phyloP scores from a whole-genome alignment of 2,113 vertebrate species.

The Plestiodon gilberti region DNA sequence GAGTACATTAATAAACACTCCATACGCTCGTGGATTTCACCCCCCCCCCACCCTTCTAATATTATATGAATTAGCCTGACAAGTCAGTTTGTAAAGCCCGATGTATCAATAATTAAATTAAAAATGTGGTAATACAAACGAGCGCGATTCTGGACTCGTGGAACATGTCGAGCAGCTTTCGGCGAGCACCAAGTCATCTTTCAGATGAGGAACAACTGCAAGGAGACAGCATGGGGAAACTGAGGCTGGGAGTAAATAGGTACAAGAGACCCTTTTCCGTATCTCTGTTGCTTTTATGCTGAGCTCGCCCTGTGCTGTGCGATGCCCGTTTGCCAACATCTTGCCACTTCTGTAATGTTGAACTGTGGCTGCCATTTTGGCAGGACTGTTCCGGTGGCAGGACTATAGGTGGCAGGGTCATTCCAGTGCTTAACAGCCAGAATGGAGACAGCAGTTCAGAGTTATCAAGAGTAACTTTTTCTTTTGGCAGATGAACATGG shows the following conservation, averaged over 20 bases:
- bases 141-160: slow-evolving; percentile 55
- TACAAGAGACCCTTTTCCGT: slow-evolving; percentile 31
- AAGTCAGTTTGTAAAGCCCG: slow-evolving; percentile 70
- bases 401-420: not conserved
- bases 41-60: slow-evolving; percentile 56
- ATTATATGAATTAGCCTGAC: slow-evolving; percentile 73
- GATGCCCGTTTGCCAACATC: slow-evolving; percentile 38
- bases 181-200: slow-evolving; percentile 41
- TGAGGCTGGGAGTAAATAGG: slow-evolving; percentile 22
- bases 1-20: slow-evolving; percentile 72
- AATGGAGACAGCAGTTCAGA: slow-evolving; percentile 1
- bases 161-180: slow-evolving; percentile 63
- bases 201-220: slow-evolving; percentile 49
- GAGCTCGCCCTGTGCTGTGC: slow-evolving; percentile 12
- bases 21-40: slow-evolving; percentile 55
- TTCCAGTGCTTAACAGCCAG: slow-evolving; percentile 9
- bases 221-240: slow-evolving; percentile 17
- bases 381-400: slow-evolving; percentile 34
- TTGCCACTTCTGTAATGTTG: slow-evolving; percentile 31
- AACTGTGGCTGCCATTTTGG: not conserved
- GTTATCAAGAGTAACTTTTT: slow-evolving; percentile 35
- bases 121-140: slow-evolving; percentile 72
- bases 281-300: not conserved
- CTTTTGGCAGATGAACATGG: slow-evolving; percentile 11
- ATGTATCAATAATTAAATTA: slow-evolving; percentile 75